These are phyloP conservation scores for Ornithorhynchus anatinus DNA, from an alignment of 2,113 vertebrate genomes.

Conservation along the genomic window DNA sequence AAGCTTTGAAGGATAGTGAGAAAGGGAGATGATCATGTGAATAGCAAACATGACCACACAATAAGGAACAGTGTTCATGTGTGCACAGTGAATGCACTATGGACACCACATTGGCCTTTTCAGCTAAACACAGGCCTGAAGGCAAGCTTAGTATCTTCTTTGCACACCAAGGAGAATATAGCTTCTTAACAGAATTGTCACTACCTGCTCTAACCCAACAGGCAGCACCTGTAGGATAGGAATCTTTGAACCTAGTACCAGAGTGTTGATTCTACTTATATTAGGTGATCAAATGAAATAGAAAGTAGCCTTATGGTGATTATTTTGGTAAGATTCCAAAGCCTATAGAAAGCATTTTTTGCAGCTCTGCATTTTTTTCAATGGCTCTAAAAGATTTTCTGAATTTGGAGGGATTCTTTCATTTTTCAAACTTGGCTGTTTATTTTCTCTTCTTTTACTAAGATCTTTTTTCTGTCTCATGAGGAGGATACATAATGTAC, in stretches of 20 bases:
- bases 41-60: no score
- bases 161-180: no score
- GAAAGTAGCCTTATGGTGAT: conserved; percentile 59
- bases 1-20: no score
- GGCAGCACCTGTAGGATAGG: conserved; percentile 12
- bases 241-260: conserved; percentile 14
- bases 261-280: conserved; percentile 33
- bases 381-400: conserved; percentile 48
- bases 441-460: conserved; percentile 64
- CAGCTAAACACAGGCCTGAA: no score
- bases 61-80: no score
- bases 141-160: no score
- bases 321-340: not conserved
- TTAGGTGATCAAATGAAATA: conserved; percentile 23
- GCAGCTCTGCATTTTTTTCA: conserved; percentile 43
- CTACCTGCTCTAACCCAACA: not conserved
- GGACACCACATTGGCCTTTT: no score
- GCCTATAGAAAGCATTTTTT: not conserved
- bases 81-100: no score
- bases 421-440: conserved; percentile 55
- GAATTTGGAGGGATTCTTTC: conserved; percentile 46
- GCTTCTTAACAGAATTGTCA: not conserved
- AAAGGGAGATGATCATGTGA: no score
- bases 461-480: conserved; percentile 34
- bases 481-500: conserved; percentile 52